These are phyloP conservation scores for Strongylocentrotus purpuratus DNA, from an alignment of 35 echinoderm and acorn worm genomes.

Conservation along the genomic window DNA sequence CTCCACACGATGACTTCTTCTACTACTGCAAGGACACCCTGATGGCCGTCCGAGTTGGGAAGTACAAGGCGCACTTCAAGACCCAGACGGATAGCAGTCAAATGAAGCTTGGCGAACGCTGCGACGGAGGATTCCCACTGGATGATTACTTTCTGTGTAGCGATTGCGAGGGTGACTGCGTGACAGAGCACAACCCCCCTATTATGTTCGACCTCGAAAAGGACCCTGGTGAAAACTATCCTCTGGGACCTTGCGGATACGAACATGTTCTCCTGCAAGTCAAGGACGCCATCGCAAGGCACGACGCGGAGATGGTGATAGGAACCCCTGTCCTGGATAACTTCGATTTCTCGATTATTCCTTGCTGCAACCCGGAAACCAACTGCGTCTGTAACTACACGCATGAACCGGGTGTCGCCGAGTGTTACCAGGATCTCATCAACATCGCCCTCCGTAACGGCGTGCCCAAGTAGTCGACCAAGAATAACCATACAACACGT, in stretches of 20 bases:
- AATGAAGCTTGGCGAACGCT: neutral
- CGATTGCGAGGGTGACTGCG: neutral
- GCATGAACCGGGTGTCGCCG: neutral
- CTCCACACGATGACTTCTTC: neutral
- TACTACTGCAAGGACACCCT: neutral
- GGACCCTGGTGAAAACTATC: neutral
- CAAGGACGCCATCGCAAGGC: neutral
- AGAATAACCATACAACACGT: no score
- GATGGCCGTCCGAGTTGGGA: neutral
- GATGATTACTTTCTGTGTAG: neutral
- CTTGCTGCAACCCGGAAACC: neutral
- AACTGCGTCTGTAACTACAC: neutral
- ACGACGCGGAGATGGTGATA: neutral
- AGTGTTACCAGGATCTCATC: neutral
- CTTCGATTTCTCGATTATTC: neutral
- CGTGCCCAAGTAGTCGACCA: no score
- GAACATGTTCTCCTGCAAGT: neutral
- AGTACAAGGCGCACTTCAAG: neutral
- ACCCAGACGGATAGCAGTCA: neutral
- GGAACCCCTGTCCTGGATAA: neutral
- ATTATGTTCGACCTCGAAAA: neutral
- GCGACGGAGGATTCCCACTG: neutral
- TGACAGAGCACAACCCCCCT: neutral
- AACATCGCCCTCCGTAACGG: no score
- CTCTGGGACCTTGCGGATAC: neutral